Conservation (phyloP, 2,113 vertebrate genomes). For the human (Homo sapiens) region GRCh38 chr22:43466001-43466500, state of each 20-base stretch:
- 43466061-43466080: background rate
- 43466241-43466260: accelerated
- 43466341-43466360: background rate
- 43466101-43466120: conserved; percentile 71
- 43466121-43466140: conserved; percentile 65
- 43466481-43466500: accelerated
- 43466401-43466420: too few relatives aligned
- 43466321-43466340: background rate
- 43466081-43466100: conserved; percentile 8
- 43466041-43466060: accelerated
- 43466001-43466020: accelerated
- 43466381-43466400: background rate
- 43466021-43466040: background rate
- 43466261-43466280: background rate
- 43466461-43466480: too few relatives aligned
- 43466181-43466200: conserved; percentile 58
- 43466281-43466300: accelerated
- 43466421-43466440: background rate
- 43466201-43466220: background rate
- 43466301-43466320: background rate
- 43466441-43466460: accelerated
- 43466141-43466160: conserved; percentile 75
- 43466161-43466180: conserved; percentile 68
- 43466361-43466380: background rate
- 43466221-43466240: background rate